Evolutionary conservation across 2,888 invertebrate species (phyloP), one percentile per base, ranked within the genome.

Genomic region (Morpho helenor): DNA sequence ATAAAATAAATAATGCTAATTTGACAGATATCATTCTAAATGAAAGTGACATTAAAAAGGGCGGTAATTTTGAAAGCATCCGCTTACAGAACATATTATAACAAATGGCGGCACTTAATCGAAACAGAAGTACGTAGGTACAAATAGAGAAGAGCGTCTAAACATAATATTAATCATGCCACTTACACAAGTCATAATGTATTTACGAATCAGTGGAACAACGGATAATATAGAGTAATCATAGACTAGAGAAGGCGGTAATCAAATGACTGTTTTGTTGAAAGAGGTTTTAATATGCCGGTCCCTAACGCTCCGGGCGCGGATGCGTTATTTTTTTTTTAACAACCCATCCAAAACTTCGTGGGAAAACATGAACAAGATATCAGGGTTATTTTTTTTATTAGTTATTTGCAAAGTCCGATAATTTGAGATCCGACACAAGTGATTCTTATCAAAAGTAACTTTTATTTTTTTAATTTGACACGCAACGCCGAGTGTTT

Each of bases 231-330:
- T 63, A 73, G 68, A 67, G 66, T 87, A 87, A 87, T 87, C 77
- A 87, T 82, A 84, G 79, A 75, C 74, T 77, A 73, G 71, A 72
- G 69, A 67, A 62, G 72, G 77, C 74, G 68, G 78, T 78, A 82
- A 86, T 86, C 86, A 84, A 81, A 80, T 74, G 74, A 79, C 76
- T 76, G 84, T 83, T 31, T 83, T 83, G 81, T 84, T 71, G 79
- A 80, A 82, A 82, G 79, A 73, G 76, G 77, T 77, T 79, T 71
- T 70, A 70, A 73, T 73, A 66, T 68, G 53, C 53, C 72, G 76
- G 79, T 77, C 75, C 80, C 80, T 80, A 72, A 66, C 71, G 86
- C 88, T 80, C 62, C 76, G 73, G 84, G 89, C 88, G 71, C 87
- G 86, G 87, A 86, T 86, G 82, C 72, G 65, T 59, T 58, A 59